Evolutionary conservation across 2,888 invertebrate species (phyloP).

Genomic region (Julus scandinavius): DNA sequence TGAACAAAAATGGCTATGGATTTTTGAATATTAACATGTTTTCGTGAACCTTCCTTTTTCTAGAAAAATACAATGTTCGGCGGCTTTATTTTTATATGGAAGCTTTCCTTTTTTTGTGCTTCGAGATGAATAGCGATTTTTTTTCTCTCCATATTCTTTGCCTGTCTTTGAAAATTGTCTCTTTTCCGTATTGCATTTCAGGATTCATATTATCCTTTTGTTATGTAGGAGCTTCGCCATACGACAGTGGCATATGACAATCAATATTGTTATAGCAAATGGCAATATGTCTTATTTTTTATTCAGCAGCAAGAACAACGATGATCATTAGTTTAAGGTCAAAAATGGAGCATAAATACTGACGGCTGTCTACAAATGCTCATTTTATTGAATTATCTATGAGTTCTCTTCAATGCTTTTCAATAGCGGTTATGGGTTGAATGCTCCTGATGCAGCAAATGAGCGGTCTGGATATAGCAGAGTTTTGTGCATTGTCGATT

Average conservation of each 20-base stretch:
- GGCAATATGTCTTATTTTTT: slow-evolving; percentile 48
- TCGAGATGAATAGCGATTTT: slow-evolving; percentile 44
- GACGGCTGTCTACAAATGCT: slow-evolving; percentile 45
- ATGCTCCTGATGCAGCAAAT: slow-evolving; percentile 1
- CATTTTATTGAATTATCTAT: slow-evolving; percentile 37
- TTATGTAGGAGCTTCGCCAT: slow-evolving; percentile 18
- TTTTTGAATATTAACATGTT: slow-evolving; percentile 39
- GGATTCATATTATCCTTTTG: slow-evolving; percentile 47
- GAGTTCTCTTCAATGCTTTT: slow-evolving; percentile 29
- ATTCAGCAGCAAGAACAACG: slow-evolving; percentile 49
- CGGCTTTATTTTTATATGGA: slow-evolving; percentile 12
- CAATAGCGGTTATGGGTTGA: slow-evolving; percentile 22
- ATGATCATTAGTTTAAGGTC: slow-evolving; percentile 52
- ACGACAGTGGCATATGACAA: slow-evolving; percentile 50
- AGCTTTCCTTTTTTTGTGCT: slow-evolving; percentile 13
- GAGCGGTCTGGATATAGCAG: neutral
- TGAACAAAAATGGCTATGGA: slow-evolving; percentile 1
- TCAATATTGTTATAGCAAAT: slow-evolving; percentile 31
- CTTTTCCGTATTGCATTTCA: slow-evolving; percentile 43
- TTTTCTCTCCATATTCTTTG: neutral
- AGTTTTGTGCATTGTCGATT: slow-evolving; percentile 11
- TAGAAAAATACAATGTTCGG: neutral
- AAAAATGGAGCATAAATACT: slow-evolving; percentile 51
- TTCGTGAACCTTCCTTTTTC: neutral
- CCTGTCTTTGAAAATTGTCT: slow-evolving; percentile 43